Conservation (phyloP, 2,888 invertebrate genomes). For the Scaeva pyrastri region DNA sequence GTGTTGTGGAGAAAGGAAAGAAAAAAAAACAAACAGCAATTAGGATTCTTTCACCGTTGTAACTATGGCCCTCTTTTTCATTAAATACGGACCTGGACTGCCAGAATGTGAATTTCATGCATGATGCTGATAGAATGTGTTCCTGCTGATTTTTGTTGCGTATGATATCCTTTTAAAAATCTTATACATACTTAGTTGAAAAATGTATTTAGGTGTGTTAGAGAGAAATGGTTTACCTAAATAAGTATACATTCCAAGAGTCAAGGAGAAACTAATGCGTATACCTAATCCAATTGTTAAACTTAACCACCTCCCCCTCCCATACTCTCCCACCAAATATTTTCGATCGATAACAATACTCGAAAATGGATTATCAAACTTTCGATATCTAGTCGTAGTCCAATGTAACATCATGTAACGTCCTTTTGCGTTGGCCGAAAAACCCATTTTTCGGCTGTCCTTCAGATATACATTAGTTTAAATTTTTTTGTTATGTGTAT, state of each 20-base stretch:
- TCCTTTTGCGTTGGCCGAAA: slow-evolving; percentile 2
- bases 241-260: neutral
- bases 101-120: slow-evolving; percentile 3
- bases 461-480: slow-evolving; percentile 63
- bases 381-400: slow-evolving; percentile 34
- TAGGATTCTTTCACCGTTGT: neutral
- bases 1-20: neutral
- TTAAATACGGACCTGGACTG: neutral
- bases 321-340: neutral
- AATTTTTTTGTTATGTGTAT: slow-evolving; percentile 24
- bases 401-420: neutral
- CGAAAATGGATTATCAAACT: slow-evolving; percentile 32
- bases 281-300: slow-evolving; percentile 22
- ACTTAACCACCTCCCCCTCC: too few relatives aligned
- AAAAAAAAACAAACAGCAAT: neutral
- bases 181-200: neutral
- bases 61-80: neutral
- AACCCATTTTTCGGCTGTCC: slow-evolving; percentile 50
- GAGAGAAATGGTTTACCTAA: neutral
- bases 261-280: neutral
- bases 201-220: neutral
- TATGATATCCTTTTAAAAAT: slow-evolving; percentile 1
- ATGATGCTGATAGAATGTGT: slow-evolving; percentile 20
- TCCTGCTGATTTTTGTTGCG: slow-evolving; percentile 34
- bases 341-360: neutral